phyloP scores from a whole-genome alignment of 2,888 invertebrate genomes.

The Gisinianus flammeolus region DNA sequence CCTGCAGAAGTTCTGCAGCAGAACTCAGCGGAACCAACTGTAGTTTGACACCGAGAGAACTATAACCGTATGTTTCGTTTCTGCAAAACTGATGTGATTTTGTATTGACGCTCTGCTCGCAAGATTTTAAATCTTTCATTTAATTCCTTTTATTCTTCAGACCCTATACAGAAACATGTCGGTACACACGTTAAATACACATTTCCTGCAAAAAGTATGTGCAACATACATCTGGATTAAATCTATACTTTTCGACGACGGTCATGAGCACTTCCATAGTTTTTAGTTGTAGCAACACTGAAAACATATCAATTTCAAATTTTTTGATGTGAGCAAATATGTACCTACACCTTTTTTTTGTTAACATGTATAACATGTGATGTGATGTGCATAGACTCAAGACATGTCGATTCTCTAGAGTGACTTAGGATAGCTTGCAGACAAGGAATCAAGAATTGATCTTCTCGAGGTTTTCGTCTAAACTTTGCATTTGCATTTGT shows the following conservation, averaged over 20 bases:
- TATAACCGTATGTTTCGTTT: conserved; percentile 72
- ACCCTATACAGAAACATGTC: conserved; percentile 65
- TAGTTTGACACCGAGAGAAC: conserved; percentile 71
- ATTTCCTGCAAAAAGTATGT: conserved; percentile 71
- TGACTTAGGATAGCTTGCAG: conserved; percentile 61
- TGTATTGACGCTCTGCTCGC: conserved; percentile 67
- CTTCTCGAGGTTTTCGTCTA: conserved; percentile 53
- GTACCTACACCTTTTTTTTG: not conserved
- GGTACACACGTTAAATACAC: conserved; percentile 71
- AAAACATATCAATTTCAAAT: too few relatives aligned
- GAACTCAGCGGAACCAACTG: conserved; percentile 76
- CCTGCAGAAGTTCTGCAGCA: too few relatives aligned
- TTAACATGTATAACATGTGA: not conserved
- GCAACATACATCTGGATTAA: conserved; percentile 66
- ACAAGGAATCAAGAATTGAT: conserved; percentile 59
- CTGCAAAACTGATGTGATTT: conserved; percentile 79
- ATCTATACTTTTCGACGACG: conserved; percentile 64
- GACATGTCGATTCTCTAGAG: conserved; percentile 46
- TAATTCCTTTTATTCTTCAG: conserved; percentile 68
- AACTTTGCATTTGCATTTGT: not conserved
- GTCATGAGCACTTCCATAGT: conserved; percentile 70
- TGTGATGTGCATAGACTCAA: conserved; percentile 35
- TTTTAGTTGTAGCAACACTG: conserved; percentile 66
- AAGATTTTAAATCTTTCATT: conserved; percentile 75
- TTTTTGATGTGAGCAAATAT: not conserved